phyloP scores from a whole-genome alignment of 2,797 vertebrate genomes.

The Lagodon rhomboides region DNA sequence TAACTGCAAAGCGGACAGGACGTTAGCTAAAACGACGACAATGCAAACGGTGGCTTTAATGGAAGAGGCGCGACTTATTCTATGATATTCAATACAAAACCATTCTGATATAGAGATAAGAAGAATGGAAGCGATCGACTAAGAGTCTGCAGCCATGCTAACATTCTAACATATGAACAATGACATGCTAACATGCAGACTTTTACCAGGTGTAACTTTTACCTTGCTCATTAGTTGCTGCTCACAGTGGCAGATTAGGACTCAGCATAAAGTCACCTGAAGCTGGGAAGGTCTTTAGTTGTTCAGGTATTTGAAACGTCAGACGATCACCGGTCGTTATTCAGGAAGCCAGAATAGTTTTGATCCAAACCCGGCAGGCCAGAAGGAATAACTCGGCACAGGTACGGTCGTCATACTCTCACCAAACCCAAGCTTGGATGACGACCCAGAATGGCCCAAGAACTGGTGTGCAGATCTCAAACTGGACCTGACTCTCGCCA shows the following conservation, averaged over 20 bases:
- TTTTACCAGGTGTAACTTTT: background rate
- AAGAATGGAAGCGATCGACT: background rate
- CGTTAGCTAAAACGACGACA: too few species aligned
- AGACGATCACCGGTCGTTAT: background rate
- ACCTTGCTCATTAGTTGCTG: background rate
- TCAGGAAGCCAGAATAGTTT: too few species aligned
- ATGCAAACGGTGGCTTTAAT: background rate
- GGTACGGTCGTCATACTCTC: too few species aligned
- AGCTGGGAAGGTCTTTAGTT: background rate
- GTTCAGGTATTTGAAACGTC: slow-evolving; percentile 3
- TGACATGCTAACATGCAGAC: too few species aligned
- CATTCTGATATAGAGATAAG: background rate
- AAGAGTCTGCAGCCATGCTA: background rate
- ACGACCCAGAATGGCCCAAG: too few species aligned
- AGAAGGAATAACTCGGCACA: too few species aligned
- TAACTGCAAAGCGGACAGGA: too few species aligned
- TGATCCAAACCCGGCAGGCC: too few species aligned
- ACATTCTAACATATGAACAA: background rate
- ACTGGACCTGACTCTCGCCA: too few species aligned
- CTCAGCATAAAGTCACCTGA: background rate
- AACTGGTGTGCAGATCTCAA: too few species aligned
- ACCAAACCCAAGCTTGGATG: too few species aligned
- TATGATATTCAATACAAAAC: background rate
- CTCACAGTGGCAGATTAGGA: background rate
- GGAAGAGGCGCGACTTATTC: background rate